These are phyloP conservation scores for Tenodera sinensis DNA, from an alignment of 2,888 invertebrate species.

Conservation along the genomic window DNA sequence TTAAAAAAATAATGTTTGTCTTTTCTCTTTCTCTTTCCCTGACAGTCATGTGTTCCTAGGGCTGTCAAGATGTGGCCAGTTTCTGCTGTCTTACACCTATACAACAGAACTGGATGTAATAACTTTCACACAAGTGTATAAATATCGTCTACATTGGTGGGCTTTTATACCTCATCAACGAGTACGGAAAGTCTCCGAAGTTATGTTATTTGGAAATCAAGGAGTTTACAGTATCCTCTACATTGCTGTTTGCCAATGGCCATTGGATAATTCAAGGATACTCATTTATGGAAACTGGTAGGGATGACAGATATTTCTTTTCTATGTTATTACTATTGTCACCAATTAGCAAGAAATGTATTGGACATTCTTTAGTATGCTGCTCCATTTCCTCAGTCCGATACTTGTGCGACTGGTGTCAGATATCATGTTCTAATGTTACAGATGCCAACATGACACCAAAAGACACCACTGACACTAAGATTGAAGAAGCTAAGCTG, in stretches of 20 bases:
- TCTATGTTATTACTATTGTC: neutral
- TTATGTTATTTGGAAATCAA: slow-evolving; percentile 56
- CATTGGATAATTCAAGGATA: slow-evolving; percentile 60
- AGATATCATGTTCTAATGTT: too few relatives aligned
- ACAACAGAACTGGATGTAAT: slow-evolving; percentile 44
- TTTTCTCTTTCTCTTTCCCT: neutral
- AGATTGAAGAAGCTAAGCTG: too few relatives aligned
- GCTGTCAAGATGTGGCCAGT: slow-evolving; percentile 90
- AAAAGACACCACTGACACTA: too few relatives aligned
- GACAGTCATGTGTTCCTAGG: slow-evolving; percentile 89
- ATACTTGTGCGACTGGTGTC: too few relatives aligned
- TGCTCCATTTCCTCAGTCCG: too few relatives aligned
- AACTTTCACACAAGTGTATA: slow-evolving; percentile 47
- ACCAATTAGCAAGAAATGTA: too few relatives aligned
- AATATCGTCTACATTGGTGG: slow-evolving; percentile 68
- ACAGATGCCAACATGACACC: too few relatives aligned
- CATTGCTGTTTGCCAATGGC: slow-evolving; percentile 69
- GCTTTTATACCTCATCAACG: slow-evolving; percentile 54
- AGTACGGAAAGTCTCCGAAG: slow-evolving; percentile 56
- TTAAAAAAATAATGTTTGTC: neutral
- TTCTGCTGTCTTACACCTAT: slow-evolving; percentile 82
- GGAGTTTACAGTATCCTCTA: slow-evolving; percentile 50
- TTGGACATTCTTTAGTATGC: too few relatives aligned
- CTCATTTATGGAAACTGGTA: slow-evolving; percentile 67
- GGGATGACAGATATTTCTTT: slow-evolving; percentile 35